Conservation (phyloP, 2,888 invertebrate species). For the Ganaspis brasiliensis region DNA sequence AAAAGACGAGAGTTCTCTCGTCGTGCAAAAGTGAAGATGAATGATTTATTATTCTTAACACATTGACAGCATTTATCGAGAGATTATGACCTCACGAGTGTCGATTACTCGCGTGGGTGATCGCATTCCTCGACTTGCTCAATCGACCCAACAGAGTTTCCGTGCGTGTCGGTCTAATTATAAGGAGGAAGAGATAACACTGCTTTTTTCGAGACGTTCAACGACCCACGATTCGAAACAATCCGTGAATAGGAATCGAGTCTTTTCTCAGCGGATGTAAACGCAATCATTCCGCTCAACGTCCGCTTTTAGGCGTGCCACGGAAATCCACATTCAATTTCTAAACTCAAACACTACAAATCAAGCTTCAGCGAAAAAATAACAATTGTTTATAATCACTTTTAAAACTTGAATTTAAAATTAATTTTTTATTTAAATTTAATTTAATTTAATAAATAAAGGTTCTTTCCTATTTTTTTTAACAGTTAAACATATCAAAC, state of each 20-base stretch:
- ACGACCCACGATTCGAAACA: constrained; percentile 33
- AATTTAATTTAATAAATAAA: no score
- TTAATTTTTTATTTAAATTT: no score
- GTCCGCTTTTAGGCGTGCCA: constrained; percentile 35
- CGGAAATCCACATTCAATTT: background rate
- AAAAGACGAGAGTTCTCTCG: background rate
- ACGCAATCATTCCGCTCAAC: background rate
- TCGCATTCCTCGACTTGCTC: constrained; percentile 34
- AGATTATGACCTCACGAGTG: constrained; percentile 35
- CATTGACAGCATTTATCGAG: constrained; percentile 9
- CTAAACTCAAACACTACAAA: background rate
- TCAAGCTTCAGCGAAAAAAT: background rate
- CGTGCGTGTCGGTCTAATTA: constrained; percentile 37
- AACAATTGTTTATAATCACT: no score
- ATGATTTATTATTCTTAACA: constrained; percentile 22
- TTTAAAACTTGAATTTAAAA: no score
- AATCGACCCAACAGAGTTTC: constrained; percentile 34
- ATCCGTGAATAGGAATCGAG: constrained; percentile 35
- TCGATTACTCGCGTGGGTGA: constrained; percentile 44
- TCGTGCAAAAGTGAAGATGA: background rate
- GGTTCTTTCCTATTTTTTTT: no score
- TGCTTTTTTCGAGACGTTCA: constrained; percentile 33
- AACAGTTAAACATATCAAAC: no score
- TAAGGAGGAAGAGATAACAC: constrained; percentile 37
- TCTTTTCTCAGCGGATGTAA: constrained; percentile 31